Percentiles rank a stretch among this genome's conserved stretches.
phyloP scores from a whole-genome alignment of 2,888 invertebrate species.

The Odontothrips loti region DNA sequence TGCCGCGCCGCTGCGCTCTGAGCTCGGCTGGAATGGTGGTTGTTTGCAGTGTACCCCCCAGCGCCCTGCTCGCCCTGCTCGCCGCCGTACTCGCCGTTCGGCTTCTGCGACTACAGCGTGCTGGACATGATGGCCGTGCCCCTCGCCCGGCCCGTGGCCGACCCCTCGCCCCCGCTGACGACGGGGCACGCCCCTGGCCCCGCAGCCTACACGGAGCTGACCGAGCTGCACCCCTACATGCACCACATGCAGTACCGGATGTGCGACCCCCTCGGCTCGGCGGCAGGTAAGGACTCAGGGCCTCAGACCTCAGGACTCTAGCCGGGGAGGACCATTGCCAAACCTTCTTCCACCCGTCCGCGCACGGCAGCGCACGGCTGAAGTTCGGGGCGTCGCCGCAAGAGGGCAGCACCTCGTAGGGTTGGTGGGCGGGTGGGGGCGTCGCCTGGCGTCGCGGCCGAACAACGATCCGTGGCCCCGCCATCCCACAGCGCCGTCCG shows the following conservation, averaged over 20 bases:
- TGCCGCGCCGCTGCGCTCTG: too few relatives aligned
- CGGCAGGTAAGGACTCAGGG: not conserved
- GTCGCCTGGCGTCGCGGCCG: too few relatives aligned
- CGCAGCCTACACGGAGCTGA: not conserved
- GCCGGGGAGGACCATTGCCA: not conserved
- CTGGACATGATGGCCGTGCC: not conserved
- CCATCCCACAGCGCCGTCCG: too few relatives aligned
- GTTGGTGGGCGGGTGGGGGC: not conserved
- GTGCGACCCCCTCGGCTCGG: not conserved
- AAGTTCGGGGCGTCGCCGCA: not conserved
- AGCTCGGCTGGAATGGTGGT: too few relatives aligned
- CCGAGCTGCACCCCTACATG: slow-evolving; percentile 21
- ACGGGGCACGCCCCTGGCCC: not conserved
- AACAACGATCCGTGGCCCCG: too few relatives aligned
- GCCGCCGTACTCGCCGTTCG: slow-evolving; percentile 18
- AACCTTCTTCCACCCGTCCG: not conserved
- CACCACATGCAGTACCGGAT: slow-evolving; percentile 1
- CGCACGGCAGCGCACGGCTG: not conserved
- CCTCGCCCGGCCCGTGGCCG: not conserved
- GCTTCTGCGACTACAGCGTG: slow-evolving; percentile 11
- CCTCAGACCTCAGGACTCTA: not conserved
- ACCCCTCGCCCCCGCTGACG: not conserved
- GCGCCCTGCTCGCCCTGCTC: not conserved
- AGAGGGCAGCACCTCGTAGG: not conserved
- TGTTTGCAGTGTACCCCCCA: not conserved